Evolutionary conservation across 2,888 invertebrate genomes (phyloP).

Genomic region (Neoaliturus tenellus): DNA sequence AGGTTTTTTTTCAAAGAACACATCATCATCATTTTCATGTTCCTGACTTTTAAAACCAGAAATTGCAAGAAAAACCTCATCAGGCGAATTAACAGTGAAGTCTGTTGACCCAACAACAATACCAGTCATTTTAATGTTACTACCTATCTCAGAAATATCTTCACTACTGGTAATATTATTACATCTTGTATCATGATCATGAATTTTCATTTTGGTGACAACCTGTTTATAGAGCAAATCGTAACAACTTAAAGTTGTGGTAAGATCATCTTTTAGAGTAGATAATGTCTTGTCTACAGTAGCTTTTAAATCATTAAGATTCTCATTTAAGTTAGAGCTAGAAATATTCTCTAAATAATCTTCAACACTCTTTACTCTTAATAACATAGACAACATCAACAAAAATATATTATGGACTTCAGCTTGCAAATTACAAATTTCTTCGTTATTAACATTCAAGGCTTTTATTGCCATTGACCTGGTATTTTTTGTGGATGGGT

Average conservation of each 20-base stretch:
- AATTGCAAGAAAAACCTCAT: slow-evolving; percentile 38
- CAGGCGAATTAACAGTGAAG: slow-evolving; percentile 19
- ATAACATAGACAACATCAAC: slow-evolving; percentile 21
- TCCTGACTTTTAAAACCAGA: not conserved
- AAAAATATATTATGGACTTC: slow-evolving; percentile 40
- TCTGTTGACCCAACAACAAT: slow-evolving; percentile 11
- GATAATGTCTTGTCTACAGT: not conserved
- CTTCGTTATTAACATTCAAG: not conserved
- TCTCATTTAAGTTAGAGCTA: not conserved
- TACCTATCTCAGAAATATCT: not conserved
- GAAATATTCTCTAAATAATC: slow-evolving; percentile 19
- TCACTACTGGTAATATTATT: not conserved
- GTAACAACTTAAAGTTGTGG: not conserved
- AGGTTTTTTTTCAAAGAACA: slow-evolving; percentile 4
- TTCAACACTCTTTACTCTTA: slow-evolving; percentile 15
- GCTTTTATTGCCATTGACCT: not conserved
- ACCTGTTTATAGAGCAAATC: not conserved
- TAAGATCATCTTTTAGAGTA: slow-evolving; percentile 21
- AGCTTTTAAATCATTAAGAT: not conserved
- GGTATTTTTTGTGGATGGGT: not conserved
- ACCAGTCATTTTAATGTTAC: not conserved
- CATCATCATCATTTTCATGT: slow-evolving; percentile 9
- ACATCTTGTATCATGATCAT: not conserved
- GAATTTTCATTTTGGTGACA: not conserved
- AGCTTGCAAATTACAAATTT: not conserved